Evolutionary conservation across 2,797 vertebrate species (phyloP), one percentile per base, ranked within the genome.

Genomic region (Galago senegalensis): DNA sequence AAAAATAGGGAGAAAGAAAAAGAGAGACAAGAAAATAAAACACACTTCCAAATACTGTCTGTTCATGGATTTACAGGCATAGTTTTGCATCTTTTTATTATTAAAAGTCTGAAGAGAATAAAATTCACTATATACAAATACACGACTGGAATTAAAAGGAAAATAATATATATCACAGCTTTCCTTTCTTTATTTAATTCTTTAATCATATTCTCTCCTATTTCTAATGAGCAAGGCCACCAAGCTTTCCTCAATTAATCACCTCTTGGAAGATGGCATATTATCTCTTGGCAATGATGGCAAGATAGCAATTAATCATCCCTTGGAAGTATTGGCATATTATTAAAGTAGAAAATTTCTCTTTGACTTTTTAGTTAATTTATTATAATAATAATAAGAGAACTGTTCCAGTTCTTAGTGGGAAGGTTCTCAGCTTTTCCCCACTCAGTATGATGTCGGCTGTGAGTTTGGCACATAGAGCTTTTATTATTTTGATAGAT

Each of bases 321-420:
- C 79, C 34, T 70, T 82, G 10, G 11, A 46, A 92, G 8, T 16
- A 72, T 81, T 81, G 40, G 23, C 9, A 87, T 67, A 80, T 84
- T 75, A 65, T 23, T 83, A 49, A 84, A 83, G n/a, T 70, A 93
- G 5, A 40, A 89, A 40, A 89, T 85, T 86, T 95, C 25, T 80
- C 10, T 95, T 84, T n/a, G 12, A 70, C 25, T 53, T 60, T 83
- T 4, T 76, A 83, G 23, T 72, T n/a, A 1, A 77, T 53, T 87
- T 88, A 8, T 85, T 91, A 20, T 23, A 58, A 58, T 17, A 20
- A 58, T 17, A 58, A 16, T 3, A 53, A 53, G 49, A 53, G 49
- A 53, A 53, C 49, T 53, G 49, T 53, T 53, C 49, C 49, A 53
- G 49, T 53, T 53, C 49, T 53, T 14, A 53, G 49, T 53, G 49